A percentile compares a stretch with the other conserved stretches of the same genome.
These are phyloP conservation scores for Notothenia rossii DNA, from an alignment of 2,113 vertebrate genomes.

Conservation along the genomic window DNA sequence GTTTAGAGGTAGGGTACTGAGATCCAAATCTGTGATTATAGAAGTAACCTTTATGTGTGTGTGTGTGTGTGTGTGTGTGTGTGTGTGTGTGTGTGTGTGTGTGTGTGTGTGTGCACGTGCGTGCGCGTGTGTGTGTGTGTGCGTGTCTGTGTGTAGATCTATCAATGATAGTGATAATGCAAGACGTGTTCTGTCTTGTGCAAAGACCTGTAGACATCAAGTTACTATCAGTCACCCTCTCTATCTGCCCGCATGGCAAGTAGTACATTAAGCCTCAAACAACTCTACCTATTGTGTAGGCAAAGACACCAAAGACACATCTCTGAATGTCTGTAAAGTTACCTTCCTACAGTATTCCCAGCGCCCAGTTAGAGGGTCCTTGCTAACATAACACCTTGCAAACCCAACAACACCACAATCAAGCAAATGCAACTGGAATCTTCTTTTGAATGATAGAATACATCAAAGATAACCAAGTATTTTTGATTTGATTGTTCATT, in stretches of 20 bases:
- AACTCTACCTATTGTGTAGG: conserved; percentile 15
- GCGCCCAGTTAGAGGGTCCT: conserved; percentile 5
- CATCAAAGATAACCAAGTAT: conserved; percentile 82
- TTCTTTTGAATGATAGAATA: conserved; percentile 70
- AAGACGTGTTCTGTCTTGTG: conserved; percentile 68
- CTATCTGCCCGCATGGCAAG: conserved; percentile 50
- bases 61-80: conserved; percentile 27
- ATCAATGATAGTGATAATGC: conserved; percentile 58
- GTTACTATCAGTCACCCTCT: conserved; percentile 56
- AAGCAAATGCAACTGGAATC: conserved; percentile 80
- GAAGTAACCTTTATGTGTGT: conserved; percentile 27
- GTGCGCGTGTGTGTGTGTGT: conserved; percentile 30
- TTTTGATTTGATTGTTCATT: conserved; percentile 78
- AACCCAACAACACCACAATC: conserved; percentile 26
- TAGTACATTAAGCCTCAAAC: conserved; percentile 43
- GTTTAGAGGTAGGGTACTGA: conserved; percentile 28
- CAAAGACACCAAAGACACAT: conserved; percentile 64
- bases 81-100: conserved; percentile 28
- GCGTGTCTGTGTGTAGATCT: conserved; percentile 26
- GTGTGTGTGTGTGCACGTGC: conserved; percentile 28
- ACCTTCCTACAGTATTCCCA: conserved; percentile 43
- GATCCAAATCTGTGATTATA: conserved; percentile 46
- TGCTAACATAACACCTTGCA: conserved; percentile 16
- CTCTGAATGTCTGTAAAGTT: conserved; percentile 45
- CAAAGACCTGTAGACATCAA: conserved; percentile 62